These are phyloP conservation scores for Antennarius striatus DNA, from an alignment of 2,113 vertebrate species.

Conservation along the genomic window DNA sequence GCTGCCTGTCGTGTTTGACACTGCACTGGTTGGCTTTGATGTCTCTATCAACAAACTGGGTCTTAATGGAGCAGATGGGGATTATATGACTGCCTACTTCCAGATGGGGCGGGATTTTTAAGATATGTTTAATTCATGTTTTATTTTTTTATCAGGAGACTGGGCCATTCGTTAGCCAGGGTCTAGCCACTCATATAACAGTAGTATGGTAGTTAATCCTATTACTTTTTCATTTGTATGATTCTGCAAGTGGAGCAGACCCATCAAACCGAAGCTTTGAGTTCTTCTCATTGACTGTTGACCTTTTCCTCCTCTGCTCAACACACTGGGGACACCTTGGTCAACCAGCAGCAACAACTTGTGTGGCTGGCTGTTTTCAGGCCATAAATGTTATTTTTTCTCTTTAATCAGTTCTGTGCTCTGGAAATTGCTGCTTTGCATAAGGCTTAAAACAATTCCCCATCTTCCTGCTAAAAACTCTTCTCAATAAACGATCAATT, in stretches of 20 bases:
- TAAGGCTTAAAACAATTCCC: too few relatives aligned
- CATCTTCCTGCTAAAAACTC: too few relatives aligned
- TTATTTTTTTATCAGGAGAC: slow-evolving; percentile 63
- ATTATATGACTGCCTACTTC: slow-evolving; percentile 67
- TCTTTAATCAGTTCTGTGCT: too few relatives aligned
- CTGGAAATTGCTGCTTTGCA: too few relatives aligned
- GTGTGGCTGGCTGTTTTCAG: not conserved
- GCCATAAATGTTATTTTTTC: slow-evolving; percentile 1
- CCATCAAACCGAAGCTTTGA: slow-evolving; percentile 28
- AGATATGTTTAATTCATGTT: slow-evolving; percentile 68
- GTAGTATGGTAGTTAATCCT: slow-evolving; percentile 73
- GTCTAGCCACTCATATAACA: slow-evolving; percentile 66
- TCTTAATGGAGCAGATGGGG: slow-evolving; percentile 71
- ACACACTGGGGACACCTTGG: slow-evolving; percentile 27
- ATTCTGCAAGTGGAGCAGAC: slow-evolving; percentile 40
- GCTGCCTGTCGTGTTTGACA: slow-evolving; percentile 67
- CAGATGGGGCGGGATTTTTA: slow-evolving; percentile 43
- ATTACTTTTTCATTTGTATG: slow-evolving; percentile 62
- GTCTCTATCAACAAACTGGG: slow-evolving; percentile 71
- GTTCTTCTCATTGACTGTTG: slow-evolving; percentile 37
- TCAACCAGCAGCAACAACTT: slow-evolving; percentile 28
- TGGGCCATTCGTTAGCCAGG: slow-evolving; percentile 46
- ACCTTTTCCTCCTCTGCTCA: slow-evolving; percentile 51
- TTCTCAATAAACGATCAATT: too few relatives aligned
- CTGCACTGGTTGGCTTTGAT: slow-evolving; percentile 69